phyloP scores from a whole-genome alignment of 2,888 invertebrate genomes.

The Mantis religiosa region DNA sequence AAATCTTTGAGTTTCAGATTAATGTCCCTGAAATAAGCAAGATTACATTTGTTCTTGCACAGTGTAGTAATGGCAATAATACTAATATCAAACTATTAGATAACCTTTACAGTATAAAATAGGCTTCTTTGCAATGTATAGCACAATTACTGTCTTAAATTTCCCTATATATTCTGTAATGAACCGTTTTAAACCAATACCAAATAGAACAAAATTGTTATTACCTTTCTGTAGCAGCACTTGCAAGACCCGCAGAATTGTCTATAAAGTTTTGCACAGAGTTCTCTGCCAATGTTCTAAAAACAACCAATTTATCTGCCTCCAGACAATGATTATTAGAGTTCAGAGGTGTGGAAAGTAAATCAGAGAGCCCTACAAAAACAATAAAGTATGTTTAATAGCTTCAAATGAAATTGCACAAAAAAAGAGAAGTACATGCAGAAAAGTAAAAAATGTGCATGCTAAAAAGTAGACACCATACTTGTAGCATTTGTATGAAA shows the following conservation, averaged over 20 bases:
- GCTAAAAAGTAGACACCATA: no score
- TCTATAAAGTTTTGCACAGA: not conserved
- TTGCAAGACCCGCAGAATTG: not conserved
- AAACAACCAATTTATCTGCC: not conserved
- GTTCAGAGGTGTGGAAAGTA: not conserved
- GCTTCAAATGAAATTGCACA: no score
- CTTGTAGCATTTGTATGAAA: no score
- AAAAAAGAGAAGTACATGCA: no score
- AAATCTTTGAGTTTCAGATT: not conserved
- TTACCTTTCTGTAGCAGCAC: not conserved
- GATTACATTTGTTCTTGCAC: not conserved
- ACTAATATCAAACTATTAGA: no score
- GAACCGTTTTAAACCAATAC: not conserved
- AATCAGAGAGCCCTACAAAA: not conserved
- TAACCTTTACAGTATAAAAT: no score
- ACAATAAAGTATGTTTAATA: not conserved
- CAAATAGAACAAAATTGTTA: no score
- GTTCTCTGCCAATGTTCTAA: not conserved
- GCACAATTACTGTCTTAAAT: not conserved
- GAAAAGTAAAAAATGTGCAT: no score
- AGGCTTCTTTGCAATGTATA: no score
- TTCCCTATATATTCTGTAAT: no score
- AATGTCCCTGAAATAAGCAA: not conserved
- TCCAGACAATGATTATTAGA: not conserved
- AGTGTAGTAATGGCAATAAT: no score